Conservation (phyloP, 2,888 invertebrate genomes). For the Melinaea marsaeus region DNA sequence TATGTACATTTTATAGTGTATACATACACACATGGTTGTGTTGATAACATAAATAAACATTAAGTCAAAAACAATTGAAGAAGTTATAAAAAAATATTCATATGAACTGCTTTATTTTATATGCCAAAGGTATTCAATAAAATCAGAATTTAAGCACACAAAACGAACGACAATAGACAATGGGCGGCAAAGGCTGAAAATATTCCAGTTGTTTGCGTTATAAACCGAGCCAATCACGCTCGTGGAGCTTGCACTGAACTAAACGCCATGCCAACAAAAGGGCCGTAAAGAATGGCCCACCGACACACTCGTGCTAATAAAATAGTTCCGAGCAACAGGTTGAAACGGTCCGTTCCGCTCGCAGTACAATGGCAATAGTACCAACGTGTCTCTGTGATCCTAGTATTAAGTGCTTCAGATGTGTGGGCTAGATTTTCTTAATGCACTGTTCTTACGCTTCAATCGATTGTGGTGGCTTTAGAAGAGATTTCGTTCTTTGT, state of each 20-base stretch:
- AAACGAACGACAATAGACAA: slow-evolving; percentile 41
- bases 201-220: slow-evolving; percentile 61
- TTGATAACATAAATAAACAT: not conserved
- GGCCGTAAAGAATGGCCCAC: slow-evolving; percentile 74
- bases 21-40: not conserved
- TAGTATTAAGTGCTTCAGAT: slow-evolving; percentile 38
- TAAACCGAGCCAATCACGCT: slow-evolving; percentile 67
- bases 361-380: slow-evolving; percentile 62
- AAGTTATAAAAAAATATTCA: slow-evolving; percentile 1
- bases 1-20: too few species aligned
- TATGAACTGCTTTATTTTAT: slow-evolving; percentile 2
- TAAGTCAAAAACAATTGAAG: not conserved
- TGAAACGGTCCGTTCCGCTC: slow-evolving; percentile 46
- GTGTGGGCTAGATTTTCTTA: slow-evolving; percentile 25
- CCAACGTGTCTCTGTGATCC: slow-evolving; percentile 48
- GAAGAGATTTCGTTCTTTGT: not conserved
- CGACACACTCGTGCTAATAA: slow-evolving; percentile 73
- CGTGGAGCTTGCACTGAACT: slow-evolving; percentile 56
- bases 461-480: slow-evolving; percentile 7
- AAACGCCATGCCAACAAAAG: slow-evolving; percentile 72
- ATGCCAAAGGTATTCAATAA: slow-evolving; percentile 26
- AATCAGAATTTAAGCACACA: slow-evolving; percentile 41
- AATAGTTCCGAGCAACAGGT: slow-evolving; percentile 76
- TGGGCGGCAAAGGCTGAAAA: slow-evolving; percentile 54
- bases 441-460: slow-evolving; percentile 12